phyloP scores from a whole-genome alignment of 37 sponge, comb jelly and placozoan species.

The Diacarnus erythraeanus region DNA sequence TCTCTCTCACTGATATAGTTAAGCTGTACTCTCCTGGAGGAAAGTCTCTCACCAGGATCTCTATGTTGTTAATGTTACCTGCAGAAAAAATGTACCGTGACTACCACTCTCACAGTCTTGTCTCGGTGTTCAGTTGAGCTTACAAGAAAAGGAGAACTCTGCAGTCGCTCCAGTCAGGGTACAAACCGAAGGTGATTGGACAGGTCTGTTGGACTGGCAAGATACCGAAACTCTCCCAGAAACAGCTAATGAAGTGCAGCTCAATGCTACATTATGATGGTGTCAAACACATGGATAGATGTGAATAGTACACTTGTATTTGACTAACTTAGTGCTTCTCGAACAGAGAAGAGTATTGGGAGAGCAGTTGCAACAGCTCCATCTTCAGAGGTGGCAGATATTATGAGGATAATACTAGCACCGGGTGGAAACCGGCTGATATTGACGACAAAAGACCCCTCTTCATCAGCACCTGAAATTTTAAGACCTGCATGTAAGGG shows the following conservation, averaged over 20 bases:
- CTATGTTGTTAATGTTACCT: not conserved
- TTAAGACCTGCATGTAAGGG: too few species aligned
- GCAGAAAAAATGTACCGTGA: not conserved
- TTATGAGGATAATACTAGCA: too few species aligned
- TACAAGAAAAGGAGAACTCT: too few species aligned
- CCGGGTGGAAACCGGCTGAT: not conserved
- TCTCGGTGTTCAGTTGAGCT: too few species aligned
- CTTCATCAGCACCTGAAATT: not conserved
- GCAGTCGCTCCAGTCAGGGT: not conserved
- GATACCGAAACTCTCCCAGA: not conserved
- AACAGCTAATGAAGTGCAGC: not conserved
- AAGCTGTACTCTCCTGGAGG: conserved; percentile 11
- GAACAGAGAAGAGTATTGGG: too few species aligned
- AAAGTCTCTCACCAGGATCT: not conserved
- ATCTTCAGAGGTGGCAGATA: too few species aligned
- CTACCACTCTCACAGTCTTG: too few species aligned
- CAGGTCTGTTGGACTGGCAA: not conserved
- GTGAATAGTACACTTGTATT: too few species aligned
- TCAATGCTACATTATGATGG: not conserved
- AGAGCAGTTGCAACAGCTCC: too few species aligned
- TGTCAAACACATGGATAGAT: too few species aligned
- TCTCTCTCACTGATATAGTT: not conserved
- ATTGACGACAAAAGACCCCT: not conserved
- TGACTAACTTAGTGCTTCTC: too few species aligned
- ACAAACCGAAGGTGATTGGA: not conserved